Percentiles rank a stretch among this genome's conserved stretches.
phyloP scores from a whole-genome alignment of 2,888 invertebrate genomes.

The Heteromyza rotundicornis region DNA sequence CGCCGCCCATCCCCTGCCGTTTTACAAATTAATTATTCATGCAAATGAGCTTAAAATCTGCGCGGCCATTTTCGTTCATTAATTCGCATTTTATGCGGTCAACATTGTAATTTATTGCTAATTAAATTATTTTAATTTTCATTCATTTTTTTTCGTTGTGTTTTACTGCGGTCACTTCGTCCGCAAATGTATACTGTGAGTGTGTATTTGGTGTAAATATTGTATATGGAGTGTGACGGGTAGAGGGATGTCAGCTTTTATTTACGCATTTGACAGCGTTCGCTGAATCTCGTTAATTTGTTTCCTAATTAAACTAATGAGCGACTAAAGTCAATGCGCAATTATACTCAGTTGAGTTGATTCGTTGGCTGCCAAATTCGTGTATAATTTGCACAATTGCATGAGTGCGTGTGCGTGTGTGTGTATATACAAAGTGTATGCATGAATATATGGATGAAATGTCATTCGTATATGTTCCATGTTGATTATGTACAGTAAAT shows the following conservation, averaged over 20 bases:
- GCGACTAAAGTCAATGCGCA: conserved; percentile 60
- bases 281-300: conserved; percentile 56
- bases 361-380: neutral
- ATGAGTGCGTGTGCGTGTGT: neutral
- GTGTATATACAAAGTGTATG: neutral
- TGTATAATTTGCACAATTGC: too few relatives aligned
- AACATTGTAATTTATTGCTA: conserved; percentile 44
- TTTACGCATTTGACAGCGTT: neutral
- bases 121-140: conserved; percentile 52
- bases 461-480: too few relatives aligned
- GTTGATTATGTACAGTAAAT: too few relatives aligned
- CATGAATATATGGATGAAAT: too few relatives aligned
- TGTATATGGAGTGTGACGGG: neutral
- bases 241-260: neutral
- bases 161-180: neutral
- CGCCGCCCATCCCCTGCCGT: too few relatives aligned
- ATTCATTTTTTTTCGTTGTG: conserved; percentile 18
- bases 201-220: neutral
- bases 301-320: conserved; percentile 62
- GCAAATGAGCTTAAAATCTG: conserved; percentile 46
- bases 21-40: conserved; percentile 41
- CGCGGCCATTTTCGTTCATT: conserved; percentile 42
- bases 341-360: conserved; percentile 33
- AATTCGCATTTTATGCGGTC: conserved; percentile 45
- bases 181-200: conserved; percentile 1